Evolutionary conservation across 2,113 vertebrate genomes (phyloP), one percentile per base, ranked within the genome.

Genomic region (Rhabdomys dilectus): DNA sequence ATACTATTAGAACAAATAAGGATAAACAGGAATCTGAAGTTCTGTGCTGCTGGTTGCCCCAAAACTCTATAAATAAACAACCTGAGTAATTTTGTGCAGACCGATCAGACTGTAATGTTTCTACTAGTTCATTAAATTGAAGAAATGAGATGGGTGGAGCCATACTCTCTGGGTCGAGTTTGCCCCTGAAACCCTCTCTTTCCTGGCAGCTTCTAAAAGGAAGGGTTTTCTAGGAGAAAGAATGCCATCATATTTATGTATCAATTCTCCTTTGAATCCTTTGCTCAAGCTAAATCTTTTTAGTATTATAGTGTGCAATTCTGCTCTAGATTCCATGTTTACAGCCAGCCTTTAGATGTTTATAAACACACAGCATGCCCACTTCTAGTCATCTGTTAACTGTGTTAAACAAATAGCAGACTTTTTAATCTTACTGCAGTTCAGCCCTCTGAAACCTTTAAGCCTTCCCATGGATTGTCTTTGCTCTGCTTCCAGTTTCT

Each of bases 291-390:
- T 91, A 85, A 97, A 96, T 91, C 84, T 82, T 93, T 95, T 97
- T 85, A 75, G 89, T 62, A 88, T 60, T 84, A 90, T 88, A 88
- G 64, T 93, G 86, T 95, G 21, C 75, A 85, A 66, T 91, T 92
- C 58, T 36, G 73, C 48, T 95, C 78, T 45, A 90, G 91, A 72
- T 77, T 96, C 91, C 76, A 10, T 96, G 93, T 96, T 97, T 96
- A 96, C 78, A 90, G 68, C 89, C 93, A 95, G 89, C 75, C 89
- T 95, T 96, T 82, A 95, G 29, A 94, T 97, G 94, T 97, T 97
- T 98, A 97, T 97, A 98, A 97, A 97, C 96, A 97, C 93, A 94
- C 88, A 95, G 76, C 91, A 88, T 81, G 84, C 91, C 96, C 96
- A 97, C 97, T 97, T 97, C 96, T 96, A 91, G 91, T 96, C 92